Evolutionary conservation across 2,888 invertebrate genomes (phyloP), one percentile per base, ranked within the genome.

Genomic region (Acrobasis suavella): DNA sequence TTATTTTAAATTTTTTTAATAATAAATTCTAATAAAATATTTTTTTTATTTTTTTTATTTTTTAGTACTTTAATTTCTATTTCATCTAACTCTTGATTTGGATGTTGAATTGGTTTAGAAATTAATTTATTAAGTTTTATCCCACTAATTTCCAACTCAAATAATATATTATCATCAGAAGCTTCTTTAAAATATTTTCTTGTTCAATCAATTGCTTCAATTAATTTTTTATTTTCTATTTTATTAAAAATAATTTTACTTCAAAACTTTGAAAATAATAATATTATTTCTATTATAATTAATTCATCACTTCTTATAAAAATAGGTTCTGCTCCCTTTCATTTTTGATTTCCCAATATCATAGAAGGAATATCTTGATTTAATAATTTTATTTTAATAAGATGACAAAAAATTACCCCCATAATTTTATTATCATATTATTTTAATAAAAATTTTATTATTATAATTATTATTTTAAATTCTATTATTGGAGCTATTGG

Each of bases 331-430:
- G 83, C 91, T 8, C 94, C 94, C 0, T 93, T 94, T 60, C 93
- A 94, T 82, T 93, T 93, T 74, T 94, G 94, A 92, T 94, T 93
- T 22, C 93, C 93, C 0, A 92, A 91, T 85, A 87, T 94, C 77
- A 89, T 93, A 72, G 93, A 93, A 87, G 93, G 93, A 2, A 72
- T 94, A 87, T 84, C 80, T 38, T 94, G 94, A 94, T 79, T 89
- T 69, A 94, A 93, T 83, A 80, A 85, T 66, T 81, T 94, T 75
- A 84, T 94, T 76, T 79, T 94, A 87, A 86, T 94, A 86, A 93
- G 93, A 0, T 94, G 94, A 89, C 94, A 95, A 94, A 95, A 95
- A 94, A 92, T 94, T 87, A 89, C 93, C 49, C 94, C 94, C 2
- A 83, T 94, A 87, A 88, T 93, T 81, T 70, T 94, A 75, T 72